Base-by-base conservation (phyloP, 92 coral and sea anemone genomes). In the Paramuricea clavata region DNA sequence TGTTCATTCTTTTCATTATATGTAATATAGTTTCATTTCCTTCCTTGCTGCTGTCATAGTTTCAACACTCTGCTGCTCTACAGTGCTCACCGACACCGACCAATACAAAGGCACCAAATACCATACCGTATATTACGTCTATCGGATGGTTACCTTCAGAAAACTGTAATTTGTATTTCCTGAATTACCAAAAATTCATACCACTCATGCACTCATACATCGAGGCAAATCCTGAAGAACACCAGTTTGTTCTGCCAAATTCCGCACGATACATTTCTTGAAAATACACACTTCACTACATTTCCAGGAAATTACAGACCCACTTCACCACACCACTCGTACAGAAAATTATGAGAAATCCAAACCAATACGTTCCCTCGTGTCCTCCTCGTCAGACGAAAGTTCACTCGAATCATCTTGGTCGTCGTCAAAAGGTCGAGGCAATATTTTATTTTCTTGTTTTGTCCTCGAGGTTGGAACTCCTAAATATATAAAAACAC, bases 351-450 rank as follows among this genome's bases (percentile, higher is more conserved):
- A 65, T 13, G 39, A 28, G 72, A 65, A 65, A 33, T 65, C 72
- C 72, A 65, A 16, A 33, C 72, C 72, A 31, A 54, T 19, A 21
- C 27, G 62, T 21, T 65, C 72, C 28, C 39, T 30, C 10, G 68
- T 60, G 33, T 22, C 68, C n/a, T 65, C 72, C 35, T 65, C 35
- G 5, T 65, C 72, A 65, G 72, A 65, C 17, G 72, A 65, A 16
- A 28, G 21, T 33, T 11, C 39, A 33, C 39, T 65, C 13, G 72
- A 65, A 33, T 65, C 72, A 33, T 39, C 28, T 4, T 3, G 5
- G 12, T 12, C 21, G 19, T 65, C 72, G 41, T 65, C 72, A 65
- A 28, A 65, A 13, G 35, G 72, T 31, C 41, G 36, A 31, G 72
- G 72, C 6, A 13, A 39, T 12, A 65, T 6, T 65, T 65, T 65